phyloP scores from a whole-genome alignment of 2,888 invertebrate genomes.

The Heteropelma amictum region DNA sequence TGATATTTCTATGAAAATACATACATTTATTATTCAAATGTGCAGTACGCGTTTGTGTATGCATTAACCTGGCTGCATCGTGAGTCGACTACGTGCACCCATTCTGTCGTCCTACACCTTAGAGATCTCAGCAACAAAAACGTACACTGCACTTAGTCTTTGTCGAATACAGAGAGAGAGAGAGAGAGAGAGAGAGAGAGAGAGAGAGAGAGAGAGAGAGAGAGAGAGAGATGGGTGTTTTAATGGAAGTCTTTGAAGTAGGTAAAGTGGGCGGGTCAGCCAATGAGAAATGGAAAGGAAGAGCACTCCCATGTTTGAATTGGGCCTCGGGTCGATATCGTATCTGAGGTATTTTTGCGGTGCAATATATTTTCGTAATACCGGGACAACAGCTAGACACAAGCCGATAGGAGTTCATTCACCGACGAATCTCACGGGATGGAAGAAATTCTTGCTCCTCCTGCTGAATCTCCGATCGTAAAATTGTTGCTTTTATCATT shows the following conservation, averaged over 20 bases:
- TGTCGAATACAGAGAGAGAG: conserved; percentile 18
- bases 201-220: too few relatives aligned
- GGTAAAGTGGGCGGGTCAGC: conserved; percentile 56
- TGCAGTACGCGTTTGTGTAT: background rate
- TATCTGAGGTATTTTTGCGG: conserved; percentile 6
- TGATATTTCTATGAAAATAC: conserved; percentile 13
- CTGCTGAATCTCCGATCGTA: conserved; percentile 13
- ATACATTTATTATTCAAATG: background rate
- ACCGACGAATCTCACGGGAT: conserved; percentile 9
- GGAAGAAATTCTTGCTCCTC: conserved; percentile 14
- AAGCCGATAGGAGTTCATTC: conserved; percentile 32
- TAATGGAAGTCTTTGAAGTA: conserved; percentile 41
- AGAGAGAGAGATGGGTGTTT: conserved; percentile 41
- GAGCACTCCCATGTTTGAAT: conserved; percentile 58
- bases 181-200: too few relatives aligned
- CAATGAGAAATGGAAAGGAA: conserved; percentile 61
- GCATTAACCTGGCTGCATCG: conserved; percentile 21
- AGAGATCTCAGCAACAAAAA: conserved; percentile 15
- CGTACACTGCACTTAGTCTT: conserved; percentile 51
- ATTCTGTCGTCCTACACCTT: conserved; percentile 59
- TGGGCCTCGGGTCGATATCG: conserved; percentile 42
- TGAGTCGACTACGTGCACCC: conserved; percentile 58
- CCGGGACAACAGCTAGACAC: conserved; percentile 1
- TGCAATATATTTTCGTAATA: conserved; percentile 38
- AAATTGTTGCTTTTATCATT: background rate